Evolutionary conservation across 2,113 vertebrate genomes (phyloP).

Genomic region (Phalacrocorax pelagicus): DNA sequence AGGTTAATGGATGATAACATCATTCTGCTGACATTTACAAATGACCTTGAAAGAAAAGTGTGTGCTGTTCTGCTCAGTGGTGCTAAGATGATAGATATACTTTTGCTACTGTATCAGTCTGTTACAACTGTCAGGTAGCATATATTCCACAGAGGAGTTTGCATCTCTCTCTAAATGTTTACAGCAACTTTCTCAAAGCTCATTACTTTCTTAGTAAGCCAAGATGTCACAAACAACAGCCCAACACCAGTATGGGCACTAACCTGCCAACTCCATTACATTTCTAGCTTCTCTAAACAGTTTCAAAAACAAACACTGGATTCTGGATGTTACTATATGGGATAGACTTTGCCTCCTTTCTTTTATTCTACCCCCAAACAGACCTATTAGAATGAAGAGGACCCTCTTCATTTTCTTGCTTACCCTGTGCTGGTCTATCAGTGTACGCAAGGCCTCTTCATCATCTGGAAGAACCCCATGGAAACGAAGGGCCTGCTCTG

Average conservation of each 20-base stretch:
- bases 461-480: constrained; percentile 94
- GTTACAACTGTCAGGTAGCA: background rate
- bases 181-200: background rate
- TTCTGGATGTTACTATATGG: background rate
- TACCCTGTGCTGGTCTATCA: constrained; percentile 94
- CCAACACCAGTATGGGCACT: background rate
- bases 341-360: background rate
- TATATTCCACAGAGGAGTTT: background rate
- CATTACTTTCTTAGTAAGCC: background rate
- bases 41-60: background rate
- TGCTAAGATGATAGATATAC: background rate
- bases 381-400: background rate
- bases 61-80: background rate
- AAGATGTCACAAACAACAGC: background rate
- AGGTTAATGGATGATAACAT: background rate
- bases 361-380: background rate
- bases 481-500: constrained; percentile 93
- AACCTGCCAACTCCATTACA: background rate
- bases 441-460: constrained; percentile 85
- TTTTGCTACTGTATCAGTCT: background rate
- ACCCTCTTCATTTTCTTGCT: constrained; percentile 23
- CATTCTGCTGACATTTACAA: background rate
- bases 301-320: background rate
- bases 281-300: background rate
- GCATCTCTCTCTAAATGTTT: background rate